Evolutionary conservation across 23 tunicate genomes (phyloP).

Genomic region (Corella eumyota): DNA sequence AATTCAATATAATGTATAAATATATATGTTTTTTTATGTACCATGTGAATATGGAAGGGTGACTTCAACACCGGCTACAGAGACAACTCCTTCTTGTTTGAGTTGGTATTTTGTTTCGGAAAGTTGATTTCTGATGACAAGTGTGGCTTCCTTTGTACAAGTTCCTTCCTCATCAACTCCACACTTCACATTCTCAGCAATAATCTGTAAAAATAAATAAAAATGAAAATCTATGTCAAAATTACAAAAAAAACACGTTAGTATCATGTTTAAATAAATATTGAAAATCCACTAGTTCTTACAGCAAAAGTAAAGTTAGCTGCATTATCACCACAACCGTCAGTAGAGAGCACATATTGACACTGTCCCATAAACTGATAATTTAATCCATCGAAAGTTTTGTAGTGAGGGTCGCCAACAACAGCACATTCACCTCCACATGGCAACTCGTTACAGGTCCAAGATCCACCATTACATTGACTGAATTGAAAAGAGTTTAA

Average conservation of each 20-base stretch:
- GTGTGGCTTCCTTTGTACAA: constrained; percentile 63
- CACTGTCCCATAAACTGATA: constrained; percentile 77
- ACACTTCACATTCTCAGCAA: constrained; percentile 73
- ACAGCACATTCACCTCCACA: constrained; percentile 94
- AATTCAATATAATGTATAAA: background rate
- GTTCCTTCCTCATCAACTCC: constrained; percentile 35
- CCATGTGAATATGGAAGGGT: constrained; percentile 73
- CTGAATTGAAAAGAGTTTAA: constrained; percentile 18
- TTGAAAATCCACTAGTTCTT: background rate
- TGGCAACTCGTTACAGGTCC: constrained; percentile 66
- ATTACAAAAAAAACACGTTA: background rate
- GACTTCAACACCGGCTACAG: constrained; percentile 58
- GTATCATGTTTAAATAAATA: background rate
- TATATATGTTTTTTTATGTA: constrained; percentile 4
- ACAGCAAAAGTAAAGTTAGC: constrained; percentile 66
- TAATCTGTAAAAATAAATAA: constrained; percentile 20
- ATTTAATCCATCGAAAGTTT: constrained; percentile 72
- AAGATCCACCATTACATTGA: constrained; percentile 64
- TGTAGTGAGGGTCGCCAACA: constrained; percentile 83
- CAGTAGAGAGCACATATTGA: constrained; percentile 92
- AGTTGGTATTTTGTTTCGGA: constrained; percentile 45
- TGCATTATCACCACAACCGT: constrained; percentile 40
- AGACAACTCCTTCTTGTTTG: constrained; percentile 49
- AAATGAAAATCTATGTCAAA: background rate
- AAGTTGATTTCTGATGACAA: constrained; percentile 30